Conservation (phyloP, 1,140 invertebrate genomes). For the Caenorhabditis elegans region WBcel235 BX284605.5:5051001-5051500, state of each 20-base stretch:
- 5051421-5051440: slow-evolving; percentile 58
- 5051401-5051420: slow-evolving; percentile 48
- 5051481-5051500: slow-evolving; percentile 45
- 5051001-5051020: too few species aligned
- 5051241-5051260: slow-evolving; percentile 38
- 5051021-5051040: neutral
- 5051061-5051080: neutral
- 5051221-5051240: slow-evolving; percentile 15
- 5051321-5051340: neutral
- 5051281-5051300: slow-evolving; percentile 22
- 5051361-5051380: slow-evolving; percentile 5
- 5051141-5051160: neutral
- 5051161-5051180: neutral
- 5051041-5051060: neutral
- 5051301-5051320: neutral
- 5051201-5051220: slow-evolving; percentile 24
- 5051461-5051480: slow-evolving; percentile 48
- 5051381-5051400: neutral
- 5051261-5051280: slow-evolving; percentile 65
- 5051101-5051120: neutral
- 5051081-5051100: neutral
- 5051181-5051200: neutral
- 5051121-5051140: neutral
- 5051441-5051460: slow-evolving; percentile 59
- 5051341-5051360: neutral